Conservation (phyloP, 2,888 invertebrate species). For the Drosophila greeni region DNA sequence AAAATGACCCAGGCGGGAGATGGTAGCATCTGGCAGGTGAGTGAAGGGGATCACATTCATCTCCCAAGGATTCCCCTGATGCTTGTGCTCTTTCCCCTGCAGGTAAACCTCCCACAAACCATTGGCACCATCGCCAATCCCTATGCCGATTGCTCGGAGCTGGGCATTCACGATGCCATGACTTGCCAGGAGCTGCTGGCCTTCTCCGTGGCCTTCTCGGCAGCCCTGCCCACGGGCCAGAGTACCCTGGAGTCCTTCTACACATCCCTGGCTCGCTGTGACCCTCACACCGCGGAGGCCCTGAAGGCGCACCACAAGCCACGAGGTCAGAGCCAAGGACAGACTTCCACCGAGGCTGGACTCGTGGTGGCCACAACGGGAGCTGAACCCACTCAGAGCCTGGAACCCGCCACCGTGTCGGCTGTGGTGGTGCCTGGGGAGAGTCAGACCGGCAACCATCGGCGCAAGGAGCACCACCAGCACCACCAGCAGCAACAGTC, state of each 20-base stretch:
- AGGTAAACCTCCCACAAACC: conserved; percentile 79
- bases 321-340: not conserved
- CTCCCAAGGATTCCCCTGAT: not conserved
- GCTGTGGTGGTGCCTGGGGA: conserved; percentile 35
- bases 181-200: conserved; percentile 92
- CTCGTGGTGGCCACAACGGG: conserved; percentile 9
- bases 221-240: conserved; percentile 92
- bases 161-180: conserved; percentile 80
- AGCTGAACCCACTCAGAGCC: conserved; percentile 6
- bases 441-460: conserved; percentile 11
- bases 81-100: not conserved
- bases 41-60: conserved; percentile 14
- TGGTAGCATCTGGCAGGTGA: conserved; percentile 85
- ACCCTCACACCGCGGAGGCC: conserved; percentile 78
- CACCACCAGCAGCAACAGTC: conserved; percentile 32
- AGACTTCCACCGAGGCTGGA: not conserved
- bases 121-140: conserved; percentile 78
- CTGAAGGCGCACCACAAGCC: conserved; percentile 63
- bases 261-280: conserved; percentile 88
- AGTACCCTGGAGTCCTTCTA: conserved; percentile 90
- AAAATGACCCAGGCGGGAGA: conserved; percentile 93
- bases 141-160: conserved; percentile 80
- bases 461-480: conserved; percentile 36
- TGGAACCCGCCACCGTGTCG: conserved; percentile 42
- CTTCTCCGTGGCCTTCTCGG: conserved; percentile 94